Base-by-base conservation (phyloP, 2,888 invertebrate genomes). In the Metalampra italica region DNA sequence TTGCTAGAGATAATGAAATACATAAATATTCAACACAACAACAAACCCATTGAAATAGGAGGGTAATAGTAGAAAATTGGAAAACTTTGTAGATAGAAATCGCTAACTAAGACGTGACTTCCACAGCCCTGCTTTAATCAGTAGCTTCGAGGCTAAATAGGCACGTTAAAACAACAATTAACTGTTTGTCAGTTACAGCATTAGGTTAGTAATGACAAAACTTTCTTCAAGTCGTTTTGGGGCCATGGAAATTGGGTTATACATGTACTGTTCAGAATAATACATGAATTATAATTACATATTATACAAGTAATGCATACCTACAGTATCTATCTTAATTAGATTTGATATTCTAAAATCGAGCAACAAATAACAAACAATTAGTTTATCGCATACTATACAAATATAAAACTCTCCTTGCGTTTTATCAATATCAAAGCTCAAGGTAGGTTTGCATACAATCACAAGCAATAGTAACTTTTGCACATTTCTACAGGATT, bases 11-110 rank as follows among this genome's bases (percentile, higher is more conserved):
- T n/a, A n/a, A n/a, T n/a, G n/a, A n/a, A n/a, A n/a, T n/a, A 11
- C 1, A 37, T 39, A 57, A 62, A 57, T 62, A 62, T 64, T 62
- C 61, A 59, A 58, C 56, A 55, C 58, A 60, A 53, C 57, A 58
- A 59, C 63, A 3, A 64, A 60, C 57, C 62, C 63, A 69, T 71
- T 71, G 62, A 65, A 76, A 71, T 66, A 68, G 68, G 62, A 59
- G 47, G 62, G 66, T 67, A 66, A 78, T 75, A 74, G 73, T 72
- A 65, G 77, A 75, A 80, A 83, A 87, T 85, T 79, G 80, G 80
- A 79, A 86, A 86, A 86, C 78, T 87, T 86, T 76, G 64, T 61
- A 68, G 67, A 67, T 70, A 69, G 71, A 62, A 69, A 68, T 67
- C 64, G 60, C 55, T 54, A 54, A 67, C 62, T 46, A 29, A 36